These are phyloP conservation scores for Peromyscus maniculatus DNA, from an alignment of 2,113 vertebrate species.

Conservation along the genomic window DNA sequence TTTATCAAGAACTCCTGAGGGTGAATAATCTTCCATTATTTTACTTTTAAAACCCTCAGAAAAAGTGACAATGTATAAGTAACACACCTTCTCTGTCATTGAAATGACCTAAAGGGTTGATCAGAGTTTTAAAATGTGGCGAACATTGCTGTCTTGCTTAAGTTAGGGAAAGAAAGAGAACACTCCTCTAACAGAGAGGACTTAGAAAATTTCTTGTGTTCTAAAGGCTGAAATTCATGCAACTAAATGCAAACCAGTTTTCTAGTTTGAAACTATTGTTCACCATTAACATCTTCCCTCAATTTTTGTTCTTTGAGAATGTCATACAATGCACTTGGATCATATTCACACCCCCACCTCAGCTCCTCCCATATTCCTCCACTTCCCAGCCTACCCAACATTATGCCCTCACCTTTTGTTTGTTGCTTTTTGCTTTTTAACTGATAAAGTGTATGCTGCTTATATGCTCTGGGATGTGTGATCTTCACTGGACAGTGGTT, in stretches of 20 bases:
- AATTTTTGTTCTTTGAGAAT: neutral
- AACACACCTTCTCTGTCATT: neutral
- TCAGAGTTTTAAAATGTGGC: neutral
- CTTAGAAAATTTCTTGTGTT: neutral
- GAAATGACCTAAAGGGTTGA: neutral
- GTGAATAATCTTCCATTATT: neutral
- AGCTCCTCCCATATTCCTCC: neutral
- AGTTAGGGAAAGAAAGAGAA: neutral
- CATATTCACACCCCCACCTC: neutral
- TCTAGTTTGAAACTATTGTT: neutral
- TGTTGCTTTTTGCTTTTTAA: neutral
- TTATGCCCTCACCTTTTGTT: neutral
- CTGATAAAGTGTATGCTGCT: neutral
- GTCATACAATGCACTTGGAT: neutral
- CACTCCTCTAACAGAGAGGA: neutral
- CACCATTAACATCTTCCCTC: neutral
- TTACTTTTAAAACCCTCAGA: neutral
- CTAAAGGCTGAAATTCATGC: neutral
- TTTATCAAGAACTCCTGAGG: neutral
- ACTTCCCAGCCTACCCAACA: neutral
- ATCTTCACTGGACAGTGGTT: neutral
- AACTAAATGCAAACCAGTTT: neutral
- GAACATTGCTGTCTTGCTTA: neutral
- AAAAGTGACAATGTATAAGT: neutral
- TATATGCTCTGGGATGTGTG: neutral